phyloP scores from a whole-genome alignment of 35 echinoderm and acorn worm species.

The Holothuria glaberrima region DNA sequence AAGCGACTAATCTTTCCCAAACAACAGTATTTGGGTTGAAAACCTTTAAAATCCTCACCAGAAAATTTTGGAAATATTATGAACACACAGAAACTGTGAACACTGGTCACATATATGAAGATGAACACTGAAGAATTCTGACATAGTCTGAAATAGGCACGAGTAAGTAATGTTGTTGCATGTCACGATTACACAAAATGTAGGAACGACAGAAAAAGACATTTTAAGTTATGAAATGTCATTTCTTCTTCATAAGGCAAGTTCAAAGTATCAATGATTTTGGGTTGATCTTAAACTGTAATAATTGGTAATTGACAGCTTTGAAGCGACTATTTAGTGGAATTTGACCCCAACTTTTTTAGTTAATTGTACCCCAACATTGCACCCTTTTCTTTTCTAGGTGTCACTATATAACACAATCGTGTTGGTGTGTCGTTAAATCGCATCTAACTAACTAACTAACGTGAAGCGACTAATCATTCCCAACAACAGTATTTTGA shows the following conservation, averaged over 20 bases:
- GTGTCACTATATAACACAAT: too few relatives aligned
- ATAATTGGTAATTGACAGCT: too few relatives aligned
- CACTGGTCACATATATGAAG: neutral
- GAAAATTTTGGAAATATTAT: neutral
- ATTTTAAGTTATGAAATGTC: neutral
- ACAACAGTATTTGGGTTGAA: neutral
- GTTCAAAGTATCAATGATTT: neutral
- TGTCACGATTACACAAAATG: neutral
- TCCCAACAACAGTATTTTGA: too few relatives aligned
- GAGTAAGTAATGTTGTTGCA: neutral
- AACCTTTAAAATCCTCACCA: neutral
- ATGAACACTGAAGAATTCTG: neutral
- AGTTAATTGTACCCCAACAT: too few relatives aligned
- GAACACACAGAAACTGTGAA: neutral
- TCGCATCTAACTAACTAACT: too few relatives aligned
- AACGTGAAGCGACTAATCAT: too few relatives aligned
- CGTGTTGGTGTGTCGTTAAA: too few relatives aligned
- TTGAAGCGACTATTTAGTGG: too few relatives aligned
- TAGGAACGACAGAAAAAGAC: neutral
- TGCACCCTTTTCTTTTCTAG: too few relatives aligned
- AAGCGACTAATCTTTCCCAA: neutral
- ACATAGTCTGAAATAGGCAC: neutral
- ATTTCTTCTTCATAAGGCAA: neutral
- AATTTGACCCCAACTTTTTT: too few relatives aligned
- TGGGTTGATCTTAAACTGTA: slow-evolving; percentile 1